Percentiles rank a stretch among this genome's conserved stretches.
These are phyloP conservation scores for Danio aesculapii DNA, from an alignment of 2,797 vertebrate species.

Conservation along the genomic window DNA sequence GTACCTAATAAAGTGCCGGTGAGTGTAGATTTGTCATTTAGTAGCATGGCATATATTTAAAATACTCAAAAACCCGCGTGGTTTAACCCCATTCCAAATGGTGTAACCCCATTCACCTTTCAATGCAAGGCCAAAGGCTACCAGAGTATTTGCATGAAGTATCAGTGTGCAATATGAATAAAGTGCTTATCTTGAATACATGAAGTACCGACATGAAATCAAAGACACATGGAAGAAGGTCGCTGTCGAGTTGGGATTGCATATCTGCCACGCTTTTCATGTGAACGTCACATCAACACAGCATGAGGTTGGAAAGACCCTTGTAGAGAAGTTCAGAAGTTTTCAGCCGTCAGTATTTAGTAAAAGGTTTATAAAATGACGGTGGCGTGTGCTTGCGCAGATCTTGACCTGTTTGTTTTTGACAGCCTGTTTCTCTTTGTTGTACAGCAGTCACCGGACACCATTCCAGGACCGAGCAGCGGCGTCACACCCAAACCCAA, in stretches of 20 bases:
- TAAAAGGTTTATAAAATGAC: background rate
- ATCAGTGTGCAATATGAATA: background rate
- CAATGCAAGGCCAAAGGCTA: background rate
- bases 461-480: conserved; percentile 79
- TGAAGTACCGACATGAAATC: background rate
- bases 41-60: background rate
- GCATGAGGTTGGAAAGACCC: background rate
- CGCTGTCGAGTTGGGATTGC: background rate
- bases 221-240: background rate
- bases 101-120: background rate
- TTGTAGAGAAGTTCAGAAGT: background rate
- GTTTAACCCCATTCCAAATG: background rate
- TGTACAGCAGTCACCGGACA: conserved; percentile 84
- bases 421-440: conserved; percentile 59
- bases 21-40: background rate
- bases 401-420: conserved; percentile 10
- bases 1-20: too few species aligned
- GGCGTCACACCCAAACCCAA: conserved; percentile 75
- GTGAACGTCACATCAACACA: background rate
- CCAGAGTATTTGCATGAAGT: background rate
- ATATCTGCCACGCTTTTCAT: background rate
- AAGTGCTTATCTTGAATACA: background rate
- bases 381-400: background rate
- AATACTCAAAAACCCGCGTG: background rate
- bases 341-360: background rate